A percentile compares a stretch with the other conserved stretches of the same genome.
phyloP scores from a whole-genome alignment of 92 coral and sea anemone genomes.

The Porites cylindrica region DNA sequence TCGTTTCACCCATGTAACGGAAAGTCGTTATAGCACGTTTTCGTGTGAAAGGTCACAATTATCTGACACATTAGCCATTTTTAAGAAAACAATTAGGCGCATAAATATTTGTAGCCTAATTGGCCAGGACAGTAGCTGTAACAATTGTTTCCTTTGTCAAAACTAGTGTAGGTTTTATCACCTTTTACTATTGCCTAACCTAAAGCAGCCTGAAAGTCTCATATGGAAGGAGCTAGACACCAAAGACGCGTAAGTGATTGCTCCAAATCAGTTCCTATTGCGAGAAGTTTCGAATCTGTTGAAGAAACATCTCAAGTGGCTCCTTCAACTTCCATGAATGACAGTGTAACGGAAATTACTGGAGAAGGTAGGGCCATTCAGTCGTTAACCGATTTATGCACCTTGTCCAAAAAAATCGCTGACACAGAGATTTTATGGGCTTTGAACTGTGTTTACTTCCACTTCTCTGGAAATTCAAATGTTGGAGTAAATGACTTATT shows the following conservation, averaged over 20 bases:
- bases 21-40: no score
- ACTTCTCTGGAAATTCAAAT: constrained; percentile 65
- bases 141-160: no score
- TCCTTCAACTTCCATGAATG: constrained; percentile 2
- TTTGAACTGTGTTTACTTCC: constrained; percentile 62
- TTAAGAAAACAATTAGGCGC: background rate
- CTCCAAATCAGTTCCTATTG: constrained; percentile 30
- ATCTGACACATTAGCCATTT: background rate
- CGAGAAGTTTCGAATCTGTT: constrained; percentile 35
- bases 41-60: no score
- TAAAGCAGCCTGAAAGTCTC: constrained; percentile 53
- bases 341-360: constrained; percentile 7
- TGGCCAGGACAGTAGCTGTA: background rate
- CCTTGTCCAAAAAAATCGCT: no score
- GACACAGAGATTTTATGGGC: constrained; percentile 46
- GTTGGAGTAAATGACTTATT: constrained; percentile 67
- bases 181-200: no score
- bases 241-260: constrained; percentile 41
- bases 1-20: no score
- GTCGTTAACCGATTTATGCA: no score
- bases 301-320: constrained; percentile 43
- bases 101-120: background rate
- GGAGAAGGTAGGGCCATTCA: background rate
- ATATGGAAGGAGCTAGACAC: constrained; percentile 56
- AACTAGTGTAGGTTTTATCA: no score